Evolutionary conservation across 2,113 vertebrate species (phyloP).

Genomic region (Phrynosoma blainvillii): DNA sequence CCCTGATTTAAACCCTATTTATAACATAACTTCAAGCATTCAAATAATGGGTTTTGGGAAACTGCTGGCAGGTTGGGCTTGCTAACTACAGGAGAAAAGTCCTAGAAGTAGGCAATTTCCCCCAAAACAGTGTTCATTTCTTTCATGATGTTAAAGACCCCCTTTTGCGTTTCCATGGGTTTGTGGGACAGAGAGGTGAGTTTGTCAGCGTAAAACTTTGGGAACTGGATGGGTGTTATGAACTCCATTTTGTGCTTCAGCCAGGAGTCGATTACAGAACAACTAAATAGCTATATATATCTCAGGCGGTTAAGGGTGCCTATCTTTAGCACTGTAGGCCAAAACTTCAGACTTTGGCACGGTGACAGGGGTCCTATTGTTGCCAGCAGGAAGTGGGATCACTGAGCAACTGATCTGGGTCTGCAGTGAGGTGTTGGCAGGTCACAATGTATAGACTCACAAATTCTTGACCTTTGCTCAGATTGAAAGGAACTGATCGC

Average conservation of each 20-base stretch:
- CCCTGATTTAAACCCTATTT: no score
- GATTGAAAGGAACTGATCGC: not conserved
- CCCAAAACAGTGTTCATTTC: not conserved
- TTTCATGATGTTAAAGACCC: not conserved
- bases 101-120: not conserved
- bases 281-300: slow-evolving; percentile 19
- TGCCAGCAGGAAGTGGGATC: slow-evolving; percentile 13
- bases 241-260: slow-evolving; percentile 1
- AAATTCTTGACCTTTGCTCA: not conserved
- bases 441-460: not conserved
- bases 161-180: not conserved
- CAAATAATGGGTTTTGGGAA: not conserved
- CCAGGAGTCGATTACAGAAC: slow-evolving; percentile 3
- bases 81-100: not conserved
- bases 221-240: not conserved
- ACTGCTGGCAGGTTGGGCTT: not conserved
- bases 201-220: not conserved
- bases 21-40: not conserved
- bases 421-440: not conserved
- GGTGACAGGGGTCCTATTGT: slow-evolving; percentile 8
- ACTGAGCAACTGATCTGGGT: slow-evolving; percentile 9
- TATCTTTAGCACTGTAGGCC: slow-evolving; percentile 21
- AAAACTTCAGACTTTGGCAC: slow-evolving; percentile 22
- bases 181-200: not conserved
- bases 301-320: slow-evolving; percentile 6